Evolutionary conservation across 23 tunicate species (phyloP).

Genomic region (Clavelina lepadiformis): DNA sequence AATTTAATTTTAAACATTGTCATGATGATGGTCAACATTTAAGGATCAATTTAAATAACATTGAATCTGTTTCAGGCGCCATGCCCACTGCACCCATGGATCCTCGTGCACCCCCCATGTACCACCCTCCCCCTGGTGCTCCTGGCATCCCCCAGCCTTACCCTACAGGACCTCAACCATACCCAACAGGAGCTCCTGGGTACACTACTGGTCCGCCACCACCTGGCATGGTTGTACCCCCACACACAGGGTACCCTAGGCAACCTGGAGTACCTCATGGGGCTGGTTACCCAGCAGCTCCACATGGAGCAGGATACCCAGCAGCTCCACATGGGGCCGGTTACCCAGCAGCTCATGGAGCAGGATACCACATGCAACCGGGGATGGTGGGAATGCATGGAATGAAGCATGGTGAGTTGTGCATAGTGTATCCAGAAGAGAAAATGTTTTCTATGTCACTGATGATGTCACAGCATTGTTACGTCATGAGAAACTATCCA

Average conservation of each 20-base stretch:
- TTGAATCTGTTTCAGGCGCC: slow-evolving; percentile 12
- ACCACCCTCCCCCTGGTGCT: slow-evolving; percentile 19
- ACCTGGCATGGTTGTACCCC: too few species aligned
- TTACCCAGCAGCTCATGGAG: slow-evolving; percentile 6
- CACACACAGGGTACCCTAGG: slow-evolving; percentile 1
- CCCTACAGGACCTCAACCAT: too few species aligned
- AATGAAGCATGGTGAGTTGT: too few species aligned
- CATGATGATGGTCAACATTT: too few species aligned
- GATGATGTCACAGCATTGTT: slow-evolving; percentile 19
- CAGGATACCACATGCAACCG: not conserved
- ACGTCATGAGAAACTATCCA: slow-evolving; percentile 16
- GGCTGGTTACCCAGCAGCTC: not conserved
- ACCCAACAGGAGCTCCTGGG: too few species aligned
- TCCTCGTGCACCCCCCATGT: not conserved
- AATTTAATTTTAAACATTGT: too few species aligned
- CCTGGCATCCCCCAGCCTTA: too few species aligned
- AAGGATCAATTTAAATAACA: too few species aligned
- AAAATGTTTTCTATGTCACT: slow-evolving; percentile 15
- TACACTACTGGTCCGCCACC: too few species aligned
- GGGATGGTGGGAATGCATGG: slow-evolving; percentile 15
- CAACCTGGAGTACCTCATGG: slow-evolving; percentile 3
- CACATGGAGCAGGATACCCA: slow-evolving; percentile 16
- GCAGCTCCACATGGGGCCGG: slow-evolving; percentile 12
- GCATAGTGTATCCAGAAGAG: not conserved
- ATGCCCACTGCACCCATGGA: too few species aligned